A percentile compares a stretch with the other conserved stretches of the same genome.
Evolutionary conservation across 2,797 vertebrate species (phyloP).

Genomic region (Choloepus didactylus): DNA sequence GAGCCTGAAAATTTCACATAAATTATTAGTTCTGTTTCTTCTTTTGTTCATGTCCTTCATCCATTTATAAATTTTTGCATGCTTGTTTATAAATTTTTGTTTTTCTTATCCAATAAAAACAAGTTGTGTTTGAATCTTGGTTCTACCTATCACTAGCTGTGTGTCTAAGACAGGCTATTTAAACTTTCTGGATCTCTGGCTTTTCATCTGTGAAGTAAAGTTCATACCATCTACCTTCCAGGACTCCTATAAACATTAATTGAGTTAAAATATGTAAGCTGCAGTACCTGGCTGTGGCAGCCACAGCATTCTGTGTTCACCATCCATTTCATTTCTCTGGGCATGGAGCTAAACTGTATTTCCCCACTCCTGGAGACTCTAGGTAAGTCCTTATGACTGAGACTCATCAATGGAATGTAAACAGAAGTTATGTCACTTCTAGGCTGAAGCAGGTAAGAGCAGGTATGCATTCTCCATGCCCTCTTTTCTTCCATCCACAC

Average conservation of each 20-base stretch:
- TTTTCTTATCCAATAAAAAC: not conserved
- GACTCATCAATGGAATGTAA: not conserved
- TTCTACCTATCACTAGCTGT: not conserved
- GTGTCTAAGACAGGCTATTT: not conserved
- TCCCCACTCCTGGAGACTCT: not conserved
- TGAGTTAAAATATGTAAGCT: not conserved
- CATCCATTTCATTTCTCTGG: conserved; percentile 27
- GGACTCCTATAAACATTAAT: not conserved
- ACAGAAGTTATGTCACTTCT: not conserved
- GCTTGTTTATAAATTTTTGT: not conserved
- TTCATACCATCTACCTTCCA: not conserved
- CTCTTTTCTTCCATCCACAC: not conserved
- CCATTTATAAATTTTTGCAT: not conserved
- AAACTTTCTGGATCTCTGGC: not conserved
- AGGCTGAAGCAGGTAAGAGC: not conserved
- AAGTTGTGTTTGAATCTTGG: not conserved
- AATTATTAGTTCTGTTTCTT: conserved; percentile 14
- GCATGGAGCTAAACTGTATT: not conserved
- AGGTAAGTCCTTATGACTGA: not conserved
- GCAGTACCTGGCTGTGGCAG: not conserved
- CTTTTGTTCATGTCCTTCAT: not conserved
- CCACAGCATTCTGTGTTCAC: not conserved
- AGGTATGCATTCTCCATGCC: too few relatives aligned
- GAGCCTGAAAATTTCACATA: conserved; percentile 18
- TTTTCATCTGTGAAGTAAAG: not conserved